These are phyloP conservation scores for Grus americana DNA, from an alignment of 2,113 vertebrate species.

Conservation along the genomic window DNA sequence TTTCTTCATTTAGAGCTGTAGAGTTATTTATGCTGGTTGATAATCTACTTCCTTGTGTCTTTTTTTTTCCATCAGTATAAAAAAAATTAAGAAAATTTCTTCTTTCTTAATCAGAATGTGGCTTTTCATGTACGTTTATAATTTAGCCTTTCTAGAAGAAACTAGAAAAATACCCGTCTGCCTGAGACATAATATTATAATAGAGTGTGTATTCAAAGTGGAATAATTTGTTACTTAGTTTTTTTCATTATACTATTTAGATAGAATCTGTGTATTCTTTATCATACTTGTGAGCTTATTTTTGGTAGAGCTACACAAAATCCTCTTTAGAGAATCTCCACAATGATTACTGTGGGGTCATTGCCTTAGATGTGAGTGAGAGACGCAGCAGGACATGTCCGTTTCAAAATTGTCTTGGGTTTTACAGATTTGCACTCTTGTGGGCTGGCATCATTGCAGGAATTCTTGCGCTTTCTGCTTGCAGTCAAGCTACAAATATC, in stretches of 20 bases:
- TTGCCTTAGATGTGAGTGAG: neutral
- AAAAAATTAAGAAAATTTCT: neutral
- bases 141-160: neutral
- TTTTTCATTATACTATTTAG: neutral
- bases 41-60: neutral
- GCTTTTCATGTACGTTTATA: neutral
- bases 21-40: neutral
- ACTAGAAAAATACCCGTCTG: neutral
- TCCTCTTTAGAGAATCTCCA: neutral
- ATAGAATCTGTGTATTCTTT: neutral
- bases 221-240: neutral
- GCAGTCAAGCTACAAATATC: neutral
- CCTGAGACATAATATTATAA: neutral
- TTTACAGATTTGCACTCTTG: neutral
- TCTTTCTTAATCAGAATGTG: neutral
- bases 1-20: neutral
- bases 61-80: neutral
- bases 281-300: neutral
- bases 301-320: neutral
- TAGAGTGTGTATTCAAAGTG: neutral
- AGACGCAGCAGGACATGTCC: fast-evolving
- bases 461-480: neutral
- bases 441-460: neutral
- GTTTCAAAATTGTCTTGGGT: neutral
- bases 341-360: neutral